A percentile compares a stretch with the other conserved stretches of the same genome.
Evolutionary conservation across 2,113 vertebrate genomes (phyloP).

Genomic region (Xenopus laevis): DNA sequence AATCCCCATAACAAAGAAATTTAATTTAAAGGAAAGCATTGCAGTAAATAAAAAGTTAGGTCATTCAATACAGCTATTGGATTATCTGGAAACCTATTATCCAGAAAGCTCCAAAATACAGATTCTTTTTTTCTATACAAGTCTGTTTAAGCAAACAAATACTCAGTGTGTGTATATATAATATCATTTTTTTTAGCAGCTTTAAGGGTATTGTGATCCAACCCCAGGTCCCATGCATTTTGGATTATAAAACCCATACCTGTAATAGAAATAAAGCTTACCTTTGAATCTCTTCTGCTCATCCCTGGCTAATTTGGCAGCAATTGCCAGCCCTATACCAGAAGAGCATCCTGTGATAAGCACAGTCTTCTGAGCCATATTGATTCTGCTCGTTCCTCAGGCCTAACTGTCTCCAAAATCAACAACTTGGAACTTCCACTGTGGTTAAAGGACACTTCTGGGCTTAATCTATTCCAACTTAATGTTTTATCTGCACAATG

Average conservation of each 20-base stretch:
- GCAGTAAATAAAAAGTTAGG: too few species aligned
- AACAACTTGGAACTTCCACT: constrained; percentile 6
- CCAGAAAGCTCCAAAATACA: too few species aligned
- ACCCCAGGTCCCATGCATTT: too few species aligned
- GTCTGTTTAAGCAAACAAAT: too few species aligned
- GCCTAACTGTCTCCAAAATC: background rate
- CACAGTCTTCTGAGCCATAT: constrained; percentile 75
- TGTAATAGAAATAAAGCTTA: constrained; percentile 54
- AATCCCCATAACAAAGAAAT: too few species aligned
- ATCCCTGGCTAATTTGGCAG: constrained; percentile 73
- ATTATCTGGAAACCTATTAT: too few species aligned
- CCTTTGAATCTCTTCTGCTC: constrained; percentile 83
- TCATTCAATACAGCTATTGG: too few species aligned
- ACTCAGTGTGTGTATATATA: too few species aligned
- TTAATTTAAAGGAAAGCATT: too few species aligned
- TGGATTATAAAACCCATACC: background rate
- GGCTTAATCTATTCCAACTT: constrained; percentile 32
- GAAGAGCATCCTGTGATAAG: constrained; percentile 84
- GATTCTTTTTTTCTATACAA: too few species aligned
- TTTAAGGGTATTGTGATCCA: too few species aligned
- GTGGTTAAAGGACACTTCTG: constrained; percentile 8
- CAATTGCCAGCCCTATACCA: constrained; percentile 80
- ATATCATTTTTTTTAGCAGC: too few species aligned
- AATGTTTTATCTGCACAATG: constrained; percentile 48
- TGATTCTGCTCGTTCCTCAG: constrained; percentile 27